Percentiles rank a stretch among this genome's conserved stretches.
Evolutionary conservation across 2,797 vertebrate genomes (phyloP).

Genomic region (Coilia nasus): DNA sequence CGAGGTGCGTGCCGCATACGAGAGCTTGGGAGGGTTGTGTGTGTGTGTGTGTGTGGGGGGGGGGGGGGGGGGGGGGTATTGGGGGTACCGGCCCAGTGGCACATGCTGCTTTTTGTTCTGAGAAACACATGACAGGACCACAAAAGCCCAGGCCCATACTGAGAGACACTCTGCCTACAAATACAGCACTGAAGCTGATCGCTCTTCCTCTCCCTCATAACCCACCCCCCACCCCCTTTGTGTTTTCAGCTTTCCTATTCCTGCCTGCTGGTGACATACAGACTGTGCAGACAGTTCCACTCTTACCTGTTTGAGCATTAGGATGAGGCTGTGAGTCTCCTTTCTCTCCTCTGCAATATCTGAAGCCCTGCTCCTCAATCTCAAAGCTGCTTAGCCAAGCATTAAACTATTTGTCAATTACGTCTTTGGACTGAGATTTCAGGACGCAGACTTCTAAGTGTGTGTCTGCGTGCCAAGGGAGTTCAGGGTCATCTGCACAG

Average conservation of each 20-base stretch:
- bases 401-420: slow-evolving; percentile 44
- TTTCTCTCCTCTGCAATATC: slow-evolving; percentile 18
- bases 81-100: neutral
- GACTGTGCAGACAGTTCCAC: neutral
- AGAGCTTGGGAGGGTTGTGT: too few species aligned
- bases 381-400: slow-evolving; percentile 44
- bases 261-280: neutral
- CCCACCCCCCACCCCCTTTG: neutral
- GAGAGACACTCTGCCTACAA: slow-evolving; percentile 1
- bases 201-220: slow-evolving; percentile 18
- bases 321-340: neutral
- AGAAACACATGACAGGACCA: neutral
- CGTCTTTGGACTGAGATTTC: neutral
- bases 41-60: too few species aligned
- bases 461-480: slow-evolving; percentile 1
- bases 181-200: neutral
- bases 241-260: neutral
- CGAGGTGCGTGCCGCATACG: neutral
- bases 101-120: neutral
- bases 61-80: too few species aligned
- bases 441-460: neutral
- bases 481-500: neutral
- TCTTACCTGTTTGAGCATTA: neutral
- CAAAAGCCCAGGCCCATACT: slow-evolving; percentile 9
- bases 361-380: slow-evolving; percentile 37